These are phyloP conservation scores for Sphaeramia orbicularis DNA, from an alignment of 2,797 vertebrate species.

Conservation along the genomic window DNA sequence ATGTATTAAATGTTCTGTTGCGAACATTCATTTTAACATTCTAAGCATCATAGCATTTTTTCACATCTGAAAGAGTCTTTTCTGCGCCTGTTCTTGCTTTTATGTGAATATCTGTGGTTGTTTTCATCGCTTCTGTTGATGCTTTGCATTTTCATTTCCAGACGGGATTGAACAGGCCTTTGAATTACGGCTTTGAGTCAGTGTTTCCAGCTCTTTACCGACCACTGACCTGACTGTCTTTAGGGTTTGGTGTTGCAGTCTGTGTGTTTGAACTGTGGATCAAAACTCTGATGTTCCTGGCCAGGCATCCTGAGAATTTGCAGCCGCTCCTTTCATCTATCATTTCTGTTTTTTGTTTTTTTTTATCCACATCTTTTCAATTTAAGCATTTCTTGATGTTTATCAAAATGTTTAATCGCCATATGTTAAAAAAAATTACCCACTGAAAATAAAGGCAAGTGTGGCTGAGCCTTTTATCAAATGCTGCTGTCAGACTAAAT, in stretches of 20 bases:
- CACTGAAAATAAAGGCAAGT: neutral
- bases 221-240: slow-evolving; percentile 12
- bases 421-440: neutral
- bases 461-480: neutral
- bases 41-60: neutral
- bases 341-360: neutral
- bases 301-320: slow-evolving; percentile 31
- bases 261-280: neutral
- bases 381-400: neutral
- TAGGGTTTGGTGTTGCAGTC: slow-evolving; percentile 6
- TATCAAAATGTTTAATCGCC: slow-evolving; percentile 13
- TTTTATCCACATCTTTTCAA: neutral
- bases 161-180: neutral
- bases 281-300: slow-evolving; percentile 29
- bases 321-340: slow-evolving; percentile 28
- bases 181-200: slow-evolving; percentile 31
- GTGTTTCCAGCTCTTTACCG: slow-evolving; percentile 22
- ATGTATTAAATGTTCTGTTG: too few species aligned
- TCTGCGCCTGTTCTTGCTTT: neutral
- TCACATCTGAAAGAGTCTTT: neutral
- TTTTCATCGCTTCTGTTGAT: slow-evolving; percentile 1
- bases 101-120: slow-evolving; percentile 18
- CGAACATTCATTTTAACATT: slow-evolving; percentile 1
- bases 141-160: slow-evolving; percentile 13
- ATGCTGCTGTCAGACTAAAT: too few species aligned